A percentile compares a stretch with the other conserved stretches of the same genome.
phyloP scores from a whole-genome alignment of 64 coral and sea anemone genomes.

The Montipora efflorescens region DNA sequence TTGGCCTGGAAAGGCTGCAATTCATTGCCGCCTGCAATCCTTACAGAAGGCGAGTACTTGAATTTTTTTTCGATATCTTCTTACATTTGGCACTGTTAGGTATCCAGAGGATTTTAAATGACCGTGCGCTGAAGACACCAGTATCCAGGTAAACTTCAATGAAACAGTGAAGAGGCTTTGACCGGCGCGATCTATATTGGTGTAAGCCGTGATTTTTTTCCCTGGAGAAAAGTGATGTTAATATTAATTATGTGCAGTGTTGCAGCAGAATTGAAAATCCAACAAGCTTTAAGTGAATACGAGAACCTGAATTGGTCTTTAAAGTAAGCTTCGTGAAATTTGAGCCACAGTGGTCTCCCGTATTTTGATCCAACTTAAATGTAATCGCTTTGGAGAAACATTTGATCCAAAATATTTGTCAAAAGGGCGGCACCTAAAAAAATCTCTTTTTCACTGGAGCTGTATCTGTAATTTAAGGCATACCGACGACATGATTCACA shows the following conservation, averaged over 20 bases:
- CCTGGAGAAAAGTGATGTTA: too few relatives aligned
- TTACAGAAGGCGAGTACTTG: constrained; percentile 64
- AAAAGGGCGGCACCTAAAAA: background rate
- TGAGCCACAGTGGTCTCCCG: too few relatives aligned
- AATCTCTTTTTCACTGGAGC: background rate
- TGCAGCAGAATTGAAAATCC: background rate
- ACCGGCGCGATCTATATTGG: too few relatives aligned
- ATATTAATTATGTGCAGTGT: background rate
- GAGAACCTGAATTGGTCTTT: background rate
- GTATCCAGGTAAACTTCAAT: too few relatives aligned
- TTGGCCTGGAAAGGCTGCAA: constrained; percentile 64
- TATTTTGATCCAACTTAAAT: too few relatives aligned
- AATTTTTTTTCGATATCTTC: background rate
- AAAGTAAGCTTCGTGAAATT: background rate
- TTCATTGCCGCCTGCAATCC: constrained; percentile 89
- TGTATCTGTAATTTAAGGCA: constrained; percentile 50
- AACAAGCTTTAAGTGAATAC: background rate
- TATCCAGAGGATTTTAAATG: too few relatives aligned
- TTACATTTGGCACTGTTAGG: too few relatives aligned
- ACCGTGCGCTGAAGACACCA: too few relatives aligned
- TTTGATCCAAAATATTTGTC: background rate
- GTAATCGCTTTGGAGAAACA: too few relatives aligned
- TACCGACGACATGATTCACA: background rate
- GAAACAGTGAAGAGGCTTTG: too few relatives aligned
- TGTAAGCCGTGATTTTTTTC: too few relatives aligned